A percentile compares a stretch with the other conserved stretches of the same genome.
Conservation (phyloP, 2,113 vertebrate species). For the Lampris incognitus region DNA sequence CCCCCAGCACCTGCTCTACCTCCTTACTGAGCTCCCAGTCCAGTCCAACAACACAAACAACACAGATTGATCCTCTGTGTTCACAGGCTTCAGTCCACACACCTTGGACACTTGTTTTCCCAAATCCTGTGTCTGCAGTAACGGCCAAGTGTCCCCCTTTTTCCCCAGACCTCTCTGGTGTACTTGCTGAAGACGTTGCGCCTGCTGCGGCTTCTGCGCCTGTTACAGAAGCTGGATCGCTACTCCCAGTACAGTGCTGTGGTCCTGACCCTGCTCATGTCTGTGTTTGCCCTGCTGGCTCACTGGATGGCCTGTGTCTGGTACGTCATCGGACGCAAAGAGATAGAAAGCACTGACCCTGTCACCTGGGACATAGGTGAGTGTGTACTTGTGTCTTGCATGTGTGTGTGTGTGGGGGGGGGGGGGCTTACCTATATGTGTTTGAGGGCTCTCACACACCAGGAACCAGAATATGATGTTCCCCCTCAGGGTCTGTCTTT, state of each 20-base stretch:
- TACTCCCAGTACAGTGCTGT: conserved; percentile 94
- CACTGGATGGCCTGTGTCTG: conserved; percentile 95
- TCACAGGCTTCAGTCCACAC: not conserved
- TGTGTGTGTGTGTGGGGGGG: not conserved
- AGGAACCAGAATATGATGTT: conserved; percentile 8
- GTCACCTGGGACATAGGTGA: conserved; percentile 96
- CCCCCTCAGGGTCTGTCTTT: not conserved
- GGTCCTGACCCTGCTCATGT: conserved; percentile 93
- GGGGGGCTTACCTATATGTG: not conserved
- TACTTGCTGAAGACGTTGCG: conserved; percentile 90
- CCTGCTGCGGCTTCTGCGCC: conserved; percentile 87
- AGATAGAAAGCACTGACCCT: conserved; percentile 90
- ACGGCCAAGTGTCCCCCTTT: not conserved
- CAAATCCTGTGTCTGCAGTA: not conserved
- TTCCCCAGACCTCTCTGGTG: conserved; percentile 82
- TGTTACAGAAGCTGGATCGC: conserved; percentile 91
- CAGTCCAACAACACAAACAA: conserved; percentile 13
- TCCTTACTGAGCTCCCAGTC: not conserved
- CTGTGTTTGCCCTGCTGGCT: conserved; percentile 90
- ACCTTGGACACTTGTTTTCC: too few species aligned
- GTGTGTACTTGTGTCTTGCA: conserved; percentile 27
- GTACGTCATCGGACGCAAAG: conserved; percentile 90
- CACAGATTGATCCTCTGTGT: not conserved
- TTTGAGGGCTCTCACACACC: not conserved
- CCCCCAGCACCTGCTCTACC: not conserved